Evolutionary conservation across 2,797 vertebrate genomes (phyloP).

Genomic region (Falco rusticolus): DNA sequence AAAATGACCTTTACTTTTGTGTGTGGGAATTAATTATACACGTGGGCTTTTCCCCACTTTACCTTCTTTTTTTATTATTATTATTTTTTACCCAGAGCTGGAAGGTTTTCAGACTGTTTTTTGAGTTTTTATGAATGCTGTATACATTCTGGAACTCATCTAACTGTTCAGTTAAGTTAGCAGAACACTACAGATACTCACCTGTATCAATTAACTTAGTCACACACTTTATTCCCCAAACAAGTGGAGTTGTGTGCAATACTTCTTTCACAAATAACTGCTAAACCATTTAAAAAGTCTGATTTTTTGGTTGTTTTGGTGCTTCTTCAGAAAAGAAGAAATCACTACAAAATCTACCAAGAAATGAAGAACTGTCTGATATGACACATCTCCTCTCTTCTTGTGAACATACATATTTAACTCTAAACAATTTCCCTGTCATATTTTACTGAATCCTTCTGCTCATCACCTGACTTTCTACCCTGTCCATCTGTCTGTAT

Average conservation of each 20-base stretch:
- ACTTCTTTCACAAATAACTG: not conserved
- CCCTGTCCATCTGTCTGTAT: not conserved
- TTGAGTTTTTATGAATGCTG: not conserved
- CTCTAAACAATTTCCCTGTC: not conserved
- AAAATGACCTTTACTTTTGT: not conserved
- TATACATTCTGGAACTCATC: not conserved
- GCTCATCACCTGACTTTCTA: not conserved
- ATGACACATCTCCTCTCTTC: rapidly evolving
- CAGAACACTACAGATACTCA: not conserved
- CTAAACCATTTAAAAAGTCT: not conserved
- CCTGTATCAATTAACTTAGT: not conserved
- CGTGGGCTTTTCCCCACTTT: not conserved
- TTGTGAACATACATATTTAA: not conserved
- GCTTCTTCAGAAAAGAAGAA: not conserved
- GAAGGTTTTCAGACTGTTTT: not conserved
- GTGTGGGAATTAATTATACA: not conserved
- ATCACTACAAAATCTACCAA: not conserved
- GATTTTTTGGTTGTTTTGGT: not conserved
- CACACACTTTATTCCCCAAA: not conserved
- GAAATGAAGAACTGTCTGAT: not conserved
- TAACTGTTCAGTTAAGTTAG: not conserved
- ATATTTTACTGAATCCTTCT: not conserved
- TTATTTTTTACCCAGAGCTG: not conserved
- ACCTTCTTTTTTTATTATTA: too few relatives aligned
- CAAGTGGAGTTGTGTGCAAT: not conserved